Base-by-base conservation (phyloP, 1,140 invertebrate species). In the Pseudomyrmex concolor region DNA sequence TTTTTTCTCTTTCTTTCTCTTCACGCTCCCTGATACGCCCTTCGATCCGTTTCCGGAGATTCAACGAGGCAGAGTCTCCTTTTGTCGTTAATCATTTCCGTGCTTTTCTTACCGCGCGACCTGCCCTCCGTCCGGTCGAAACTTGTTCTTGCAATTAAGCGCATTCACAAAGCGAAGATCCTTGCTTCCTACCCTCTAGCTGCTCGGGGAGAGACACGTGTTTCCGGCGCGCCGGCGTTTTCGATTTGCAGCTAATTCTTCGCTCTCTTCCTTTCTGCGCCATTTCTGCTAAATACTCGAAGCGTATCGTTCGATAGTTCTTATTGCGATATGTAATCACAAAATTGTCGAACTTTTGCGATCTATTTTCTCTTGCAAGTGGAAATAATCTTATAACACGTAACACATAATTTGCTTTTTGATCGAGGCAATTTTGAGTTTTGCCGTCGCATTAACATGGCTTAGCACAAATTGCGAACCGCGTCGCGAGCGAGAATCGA, bases 61-160 rank as follows among this genome's bases (percentile, higher is more conserved):
- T 71, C 85, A 13, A 82, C 85, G 59, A 60, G 15, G 34, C 34
- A 34, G 34, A 34, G 45, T 85, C 83, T 82, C 82, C 78, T 77
- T 89, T 89, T 90, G 86, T 89, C 88, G 87, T 91, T 91, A 89
- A 91, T 91, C 89, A 91, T 89, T 90, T 89, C 86, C 90, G 87
- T 83, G 54, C 74, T 89, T 85, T 76, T 86, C 89, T 84, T 87
- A 62, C 80, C 25, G 85, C 66, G 80, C 76, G 68, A 60, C 84
- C 60, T 54, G 67, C 81, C 43, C 63, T 10, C 55, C 22, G 51
- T 78, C 86, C 84, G 68, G 43, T 84, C 78, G 82, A 89, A 89
- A 89, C 87, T 34, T 86, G 88, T 90, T 84, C 86, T 90, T 78
- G 89, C 89, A 90, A 90, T 90, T 90, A 89, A 90, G 86, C 87